Conservation (phyloP, 2,888 invertebrate species). For the Scaptomyza flava region DNA sequence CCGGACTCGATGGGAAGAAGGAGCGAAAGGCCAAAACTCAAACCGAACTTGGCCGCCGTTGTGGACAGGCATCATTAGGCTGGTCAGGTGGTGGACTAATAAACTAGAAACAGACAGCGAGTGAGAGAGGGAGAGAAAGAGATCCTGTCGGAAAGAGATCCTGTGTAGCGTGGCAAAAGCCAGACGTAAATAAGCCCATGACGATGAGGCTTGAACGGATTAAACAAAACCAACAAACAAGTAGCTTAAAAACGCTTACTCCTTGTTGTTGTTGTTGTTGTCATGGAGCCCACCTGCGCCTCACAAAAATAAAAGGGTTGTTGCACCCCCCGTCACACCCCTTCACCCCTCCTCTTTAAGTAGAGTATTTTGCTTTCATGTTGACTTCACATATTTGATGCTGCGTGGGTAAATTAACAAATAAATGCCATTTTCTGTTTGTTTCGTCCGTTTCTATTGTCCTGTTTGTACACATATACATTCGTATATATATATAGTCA, state of each 20-base stretch:
- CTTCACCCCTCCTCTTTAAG: too few relatives aligned
- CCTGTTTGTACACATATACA: conserved; percentile 42
- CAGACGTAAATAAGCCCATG: conserved; percentile 60
- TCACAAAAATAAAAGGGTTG: neutral
- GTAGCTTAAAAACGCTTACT: conserved; percentile 68
- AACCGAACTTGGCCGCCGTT: conserved; percentile 47
- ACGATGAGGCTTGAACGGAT: conserved; percentile 48
- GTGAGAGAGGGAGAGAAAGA: neutral
- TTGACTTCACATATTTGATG: conserved; percentile 73
- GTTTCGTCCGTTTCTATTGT: conserved; percentile 15
- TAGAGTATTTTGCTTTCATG: conserved; percentile 32
- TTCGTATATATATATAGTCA: neutral
- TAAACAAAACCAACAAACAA: conserved; percentile 77
- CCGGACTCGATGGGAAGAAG: neutral
- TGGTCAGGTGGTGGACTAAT: conserved; percentile 59
- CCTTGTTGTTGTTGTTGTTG: conserved; percentile 36
- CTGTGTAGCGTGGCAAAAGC: conserved; percentile 16
- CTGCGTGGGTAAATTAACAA: conserved; percentile 77
- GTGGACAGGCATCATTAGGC: conserved; percentile 74
- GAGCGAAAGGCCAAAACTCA: conserved; percentile 27
- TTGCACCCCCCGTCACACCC: neutral
- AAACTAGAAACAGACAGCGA: conserved; percentile 50
- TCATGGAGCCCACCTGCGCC: conserved; percentile 38
- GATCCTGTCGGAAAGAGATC: conserved; percentile 17
- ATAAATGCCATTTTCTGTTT: conserved; percentile 68